These are phyloP conservation scores for Drosophila baimaii DNA, from an alignment of 1,140 invertebrate genomes.

Conservation along the genomic window DNA sequence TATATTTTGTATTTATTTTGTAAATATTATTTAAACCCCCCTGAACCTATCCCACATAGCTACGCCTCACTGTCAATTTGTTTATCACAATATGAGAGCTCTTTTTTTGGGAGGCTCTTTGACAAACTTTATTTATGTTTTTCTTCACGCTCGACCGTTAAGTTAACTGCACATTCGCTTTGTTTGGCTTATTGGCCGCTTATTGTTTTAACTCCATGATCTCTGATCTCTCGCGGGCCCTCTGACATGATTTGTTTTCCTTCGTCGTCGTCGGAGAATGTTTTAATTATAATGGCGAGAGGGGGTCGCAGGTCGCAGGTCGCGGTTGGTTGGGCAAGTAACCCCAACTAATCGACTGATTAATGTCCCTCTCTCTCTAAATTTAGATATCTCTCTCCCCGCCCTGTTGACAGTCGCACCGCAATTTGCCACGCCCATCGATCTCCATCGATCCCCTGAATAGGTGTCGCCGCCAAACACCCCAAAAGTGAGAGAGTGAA, in stretches of 20 bases:
- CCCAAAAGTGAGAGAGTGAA: too few relatives aligned
- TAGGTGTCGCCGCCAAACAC: constrained; percentile 12
- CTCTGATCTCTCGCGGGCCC: constrained; percentile 37
- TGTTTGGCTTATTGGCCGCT: constrained; percentile 75
- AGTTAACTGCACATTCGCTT: constrained; percentile 79
- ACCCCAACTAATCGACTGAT: constrained; percentile 22
- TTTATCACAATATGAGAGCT: constrained; percentile 36
- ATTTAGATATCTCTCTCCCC: constrained; percentile 23
- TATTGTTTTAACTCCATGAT: constrained; percentile 72
- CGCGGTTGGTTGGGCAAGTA: constrained; percentile 12
- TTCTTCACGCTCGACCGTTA: constrained; percentile 79
- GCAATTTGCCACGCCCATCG: constrained; percentile 41
- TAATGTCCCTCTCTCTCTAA: constrained; percentile 24
- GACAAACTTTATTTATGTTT: constrained; percentile 74
- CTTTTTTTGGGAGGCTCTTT: constrained; percentile 16
- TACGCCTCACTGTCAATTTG: constrained; percentile 30
- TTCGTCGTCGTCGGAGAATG: constrained; percentile 20
- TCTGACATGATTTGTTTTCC: constrained; percentile 72
- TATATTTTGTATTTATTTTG: too few relatives aligned
- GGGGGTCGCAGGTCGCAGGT: background rate
- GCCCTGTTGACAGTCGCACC: background rate
- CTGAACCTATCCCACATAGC: too few relatives aligned
- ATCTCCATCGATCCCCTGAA: background rate
- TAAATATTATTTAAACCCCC: too few relatives aligned
- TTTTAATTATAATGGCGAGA: constrained; percentile 38